Evolutionary conservation across 2,888 invertebrate genomes (phyloP).

Genomic region (Cyrtodaria siliqua): DNA sequence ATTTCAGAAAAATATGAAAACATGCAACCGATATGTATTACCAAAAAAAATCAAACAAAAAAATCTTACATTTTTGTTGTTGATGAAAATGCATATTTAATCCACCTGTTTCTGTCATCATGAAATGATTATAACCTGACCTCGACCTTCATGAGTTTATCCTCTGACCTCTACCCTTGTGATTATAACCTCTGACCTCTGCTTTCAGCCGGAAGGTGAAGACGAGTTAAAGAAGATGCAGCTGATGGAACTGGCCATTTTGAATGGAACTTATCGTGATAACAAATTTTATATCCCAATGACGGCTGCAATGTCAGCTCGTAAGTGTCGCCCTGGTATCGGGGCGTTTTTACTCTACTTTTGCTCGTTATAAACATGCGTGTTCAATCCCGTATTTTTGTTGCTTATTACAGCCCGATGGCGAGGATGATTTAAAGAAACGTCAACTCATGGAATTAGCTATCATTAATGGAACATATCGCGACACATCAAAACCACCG

Average conservation of each 20-base stretch:
- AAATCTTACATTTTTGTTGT: too few relatives aligned
- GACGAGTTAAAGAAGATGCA: constrained; percentile 99
- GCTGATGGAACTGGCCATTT: constrained; percentile 99
- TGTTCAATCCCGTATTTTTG: constrained; percentile 24
- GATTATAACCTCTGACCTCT: too few relatives aligned
- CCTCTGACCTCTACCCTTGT: too few relatives aligned
- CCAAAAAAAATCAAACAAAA: too few relatives aligned
- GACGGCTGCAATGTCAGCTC: constrained; percentile 70
- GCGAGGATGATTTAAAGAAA: constrained; percentile 99
- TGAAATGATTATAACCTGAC: too few relatives aligned
- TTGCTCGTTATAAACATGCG: constrained; percentile 9
- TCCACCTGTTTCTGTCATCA: too few relatives aligned
- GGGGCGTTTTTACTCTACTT: background rate
- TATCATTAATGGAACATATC: constrained; percentile 99
- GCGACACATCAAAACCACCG: constrained; percentile 82
- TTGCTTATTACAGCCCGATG: constrained; percentile 94
- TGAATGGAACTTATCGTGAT: constrained; percentile 99
- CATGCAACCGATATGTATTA: too few relatives aligned
- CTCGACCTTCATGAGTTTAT: too few relatives aligned
- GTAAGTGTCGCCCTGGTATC: constrained; percentile 71
- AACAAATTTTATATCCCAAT: constrained; percentile 74
- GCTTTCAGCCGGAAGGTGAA: constrained; percentile 98
- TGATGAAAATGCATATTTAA: too few relatives aligned
- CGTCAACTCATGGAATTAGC: constrained; percentile 99
- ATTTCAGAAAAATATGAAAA: too few relatives aligned